These are phyloP conservation scores for Oncorhynchus keta DNA, from an alignment of 2,113 vertebrate species.

Conservation along the genomic window DNA sequence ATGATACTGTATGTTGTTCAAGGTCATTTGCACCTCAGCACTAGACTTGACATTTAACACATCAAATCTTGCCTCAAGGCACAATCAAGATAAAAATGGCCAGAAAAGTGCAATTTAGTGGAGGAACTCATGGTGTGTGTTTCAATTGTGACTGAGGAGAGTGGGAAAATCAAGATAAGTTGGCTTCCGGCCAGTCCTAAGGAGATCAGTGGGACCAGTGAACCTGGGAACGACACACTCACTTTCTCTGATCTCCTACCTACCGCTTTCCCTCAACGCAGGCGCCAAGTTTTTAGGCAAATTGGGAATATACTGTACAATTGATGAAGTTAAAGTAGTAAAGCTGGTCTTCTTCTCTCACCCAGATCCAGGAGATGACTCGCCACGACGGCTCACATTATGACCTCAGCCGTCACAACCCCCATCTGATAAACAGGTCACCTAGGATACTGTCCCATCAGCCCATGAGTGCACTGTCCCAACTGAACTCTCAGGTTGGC, in stretches of 20 bases:
- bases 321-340: slow-evolving; percentile 62
- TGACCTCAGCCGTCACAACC: slow-evolving; percentile 83
- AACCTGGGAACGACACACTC: neutral
- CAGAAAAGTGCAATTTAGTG: neutral
- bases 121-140: neutral
- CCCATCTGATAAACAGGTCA: slow-evolving; percentile 83
- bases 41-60: neutral
- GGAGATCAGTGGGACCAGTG: slow-evolving; percentile 9
- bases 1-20: slow-evolving; percentile 2
- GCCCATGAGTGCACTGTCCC: slow-evolving; percentile 90
- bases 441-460: slow-evolving; percentile 87
- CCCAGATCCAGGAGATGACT: slow-evolving; percentile 97
- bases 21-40: neutral
- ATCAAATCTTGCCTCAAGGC: neutral
- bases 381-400: slow-evolving; percentile 81
- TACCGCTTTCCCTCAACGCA: neutral
- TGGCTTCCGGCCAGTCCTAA: neutral
- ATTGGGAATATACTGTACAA: slow-evolving; percentile 30
- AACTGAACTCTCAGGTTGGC: slow-evolving; percentile 95
- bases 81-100: neutral
- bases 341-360: slow-evolving; percentile 79
- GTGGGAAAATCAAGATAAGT: slow-evolving; percentile 1
- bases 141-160: neutral
- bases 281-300: neutral
- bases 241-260: neutral